Percentiles rank a stretch among this genome's conserved stretches.
Evolutionary conservation across 2,113 vertebrate species (phyloP).

Genomic region (Ranitomeya variabilis): DNA sequence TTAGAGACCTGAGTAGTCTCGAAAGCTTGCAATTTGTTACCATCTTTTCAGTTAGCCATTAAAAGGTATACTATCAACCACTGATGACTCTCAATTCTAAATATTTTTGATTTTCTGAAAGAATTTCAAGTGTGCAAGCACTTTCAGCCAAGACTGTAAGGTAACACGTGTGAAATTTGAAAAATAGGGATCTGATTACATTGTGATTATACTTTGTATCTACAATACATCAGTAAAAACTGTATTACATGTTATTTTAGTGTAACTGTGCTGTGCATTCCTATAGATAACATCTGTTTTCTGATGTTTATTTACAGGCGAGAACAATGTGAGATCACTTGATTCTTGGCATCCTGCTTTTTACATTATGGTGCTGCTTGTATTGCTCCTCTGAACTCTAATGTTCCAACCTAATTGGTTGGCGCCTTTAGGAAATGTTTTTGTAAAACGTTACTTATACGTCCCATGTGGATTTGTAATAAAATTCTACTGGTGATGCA

Average conservation of each 20-base stretch:
- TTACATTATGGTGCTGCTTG: slow-evolving; percentile 19
- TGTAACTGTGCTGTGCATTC: neutral
- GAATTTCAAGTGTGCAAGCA: too few species aligned
- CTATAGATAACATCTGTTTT: neutral
- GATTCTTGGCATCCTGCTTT: slow-evolving; percentile 9
- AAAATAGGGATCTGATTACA: too few species aligned
- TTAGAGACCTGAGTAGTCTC: too few species aligned
- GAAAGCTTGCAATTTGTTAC: too few species aligned
- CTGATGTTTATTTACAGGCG: slow-evolving; percentile 9
- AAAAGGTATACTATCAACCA: too few species aligned
- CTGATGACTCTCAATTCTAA: too few species aligned
- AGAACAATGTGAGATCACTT: slow-evolving; percentile 19
- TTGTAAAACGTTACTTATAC: slow-evolving; percentile 46
- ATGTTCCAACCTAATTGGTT: slow-evolving; percentile 8
- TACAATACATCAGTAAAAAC: neutral
- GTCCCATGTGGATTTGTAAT: slow-evolving; percentile 39
- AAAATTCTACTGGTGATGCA: slow-evolving; percentile 14
- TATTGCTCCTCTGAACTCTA: slow-evolving; percentile 16
- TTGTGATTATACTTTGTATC: too few species aligned
- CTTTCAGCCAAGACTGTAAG: too few species aligned
- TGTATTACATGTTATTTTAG: neutral
- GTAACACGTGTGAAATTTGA: too few species aligned
- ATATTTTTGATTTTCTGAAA: too few species aligned
- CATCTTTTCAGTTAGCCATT: too few species aligned
- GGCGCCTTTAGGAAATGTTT: slow-evolving; percentile 34